Percentiles rank a stretch among this genome's conserved stretches.
These are phyloP conservation scores for Callyntrura sp. DNA, from an alignment of 2,888 invertebrate species.

Conservation along the genomic window DNA sequence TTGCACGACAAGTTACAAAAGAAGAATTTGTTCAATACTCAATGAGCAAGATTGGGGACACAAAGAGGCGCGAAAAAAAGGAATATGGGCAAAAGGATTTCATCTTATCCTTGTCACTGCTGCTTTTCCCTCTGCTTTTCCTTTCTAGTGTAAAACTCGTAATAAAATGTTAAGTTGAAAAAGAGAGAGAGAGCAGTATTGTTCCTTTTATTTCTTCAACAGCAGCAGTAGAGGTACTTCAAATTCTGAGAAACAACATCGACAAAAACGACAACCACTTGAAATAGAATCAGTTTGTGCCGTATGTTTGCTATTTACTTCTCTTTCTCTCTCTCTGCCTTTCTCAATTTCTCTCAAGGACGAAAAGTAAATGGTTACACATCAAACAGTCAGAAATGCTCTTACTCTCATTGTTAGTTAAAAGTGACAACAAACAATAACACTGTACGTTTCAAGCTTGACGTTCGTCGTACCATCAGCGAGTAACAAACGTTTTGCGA, in stretches of 20 bases:
- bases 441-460: slow-evolving; percentile 16
- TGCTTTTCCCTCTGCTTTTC: not conserved
- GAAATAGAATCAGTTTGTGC: slow-evolving; percentile 33
- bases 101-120: not conserved
- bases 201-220: no score
- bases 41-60: slow-evolving; percentile 12
- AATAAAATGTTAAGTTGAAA: slow-evolving; percentile 22
- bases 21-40: not conserved
- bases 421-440: slow-evolving; percentile 66
- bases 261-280: slow-evolving; percentile 23
- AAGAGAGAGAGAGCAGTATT: not conserved
- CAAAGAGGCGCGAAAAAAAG: not conserved
- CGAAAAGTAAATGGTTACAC: slow-evolving; percentile 17
- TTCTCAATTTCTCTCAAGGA: not conserved
- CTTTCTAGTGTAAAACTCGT: not conserved
- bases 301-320: no score
- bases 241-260: not conserved
- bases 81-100: slow-evolving; percentile 4
- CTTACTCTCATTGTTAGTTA: slow-evolving; percentile 45
- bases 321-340: not conserved
- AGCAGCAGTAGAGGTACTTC: no score
- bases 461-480: no score
- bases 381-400: slow-evolving; percentile 36
- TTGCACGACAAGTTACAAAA: not conserved
- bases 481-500: slow-evolving; percentile 41